A percentile compares a stretch with the other conserved stretches of the same genome.
Conservation (phyloP, 2,888 invertebrate species). For the Theodoxus fluviatilis region DNA sequence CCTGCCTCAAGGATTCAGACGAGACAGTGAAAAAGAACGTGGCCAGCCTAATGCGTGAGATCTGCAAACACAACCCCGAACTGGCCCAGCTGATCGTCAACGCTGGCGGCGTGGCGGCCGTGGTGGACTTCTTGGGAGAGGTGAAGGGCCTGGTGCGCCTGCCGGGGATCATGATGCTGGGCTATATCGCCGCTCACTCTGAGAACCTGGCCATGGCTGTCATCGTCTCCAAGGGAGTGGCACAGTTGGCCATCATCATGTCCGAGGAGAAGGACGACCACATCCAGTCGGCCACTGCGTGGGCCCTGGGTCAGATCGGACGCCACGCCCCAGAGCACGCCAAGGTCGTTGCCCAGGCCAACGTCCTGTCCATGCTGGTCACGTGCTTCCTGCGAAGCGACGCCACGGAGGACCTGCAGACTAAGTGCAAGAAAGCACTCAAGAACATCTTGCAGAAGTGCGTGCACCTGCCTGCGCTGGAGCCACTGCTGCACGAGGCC, state of each 20-base stretch:
- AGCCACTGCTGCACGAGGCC: conserved; percentile 77
- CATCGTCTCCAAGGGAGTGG: conserved; percentile 76
- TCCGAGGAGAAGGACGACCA: conserved; percentile 73
- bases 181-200: conserved; percentile 82
- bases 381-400: conserved; percentile 73
- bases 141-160: conserved; percentile 71
- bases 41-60: conserved; percentile 77
- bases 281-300: conserved; percentile 75
- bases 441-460: conserved; percentile 81
- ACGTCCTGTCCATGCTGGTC: conserved; percentile 75
- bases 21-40: conserved; percentile 77
- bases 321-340: conserved; percentile 84
- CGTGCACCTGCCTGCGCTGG: conserved; percentile 76
- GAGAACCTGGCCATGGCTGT: conserved; percentile 81
- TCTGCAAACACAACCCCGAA: conserved; percentile 82
- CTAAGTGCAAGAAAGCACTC: conserved; percentile 72
- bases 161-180: conserved; percentile 80
- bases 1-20: conserved; percentile 77
- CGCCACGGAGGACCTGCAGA: conserved; percentile 77
- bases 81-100: conserved; percentile 81
- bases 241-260: conserved; percentile 69
- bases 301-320: conserved; percentile 84
- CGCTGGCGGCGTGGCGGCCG: conserved; percentile 79
- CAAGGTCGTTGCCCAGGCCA: conserved; percentile 76
- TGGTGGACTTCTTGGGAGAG: conserved; percentile 74